A percentile compares a stretch with the other conserved stretches of the same genome.
phyloP scores from a whole-genome alignment of 1,140 invertebrate genomes.

The Panagrolaimus sp. region DNA sequence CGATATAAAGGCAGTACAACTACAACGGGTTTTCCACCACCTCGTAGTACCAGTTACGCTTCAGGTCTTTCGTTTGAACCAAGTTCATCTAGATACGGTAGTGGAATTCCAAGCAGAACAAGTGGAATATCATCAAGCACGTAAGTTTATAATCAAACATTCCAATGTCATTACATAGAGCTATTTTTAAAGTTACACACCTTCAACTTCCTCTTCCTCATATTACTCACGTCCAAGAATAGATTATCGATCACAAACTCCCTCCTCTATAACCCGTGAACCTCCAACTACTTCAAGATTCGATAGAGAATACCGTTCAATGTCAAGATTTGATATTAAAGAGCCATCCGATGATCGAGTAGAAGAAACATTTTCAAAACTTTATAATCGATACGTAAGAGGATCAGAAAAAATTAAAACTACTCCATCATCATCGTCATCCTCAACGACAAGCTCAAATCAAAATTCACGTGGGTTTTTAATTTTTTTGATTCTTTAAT shows the following conservation, averaged over 20 bases:
- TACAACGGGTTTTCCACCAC: not conserved
- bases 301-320: conserved; percentile 13
- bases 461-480: too few species aligned
- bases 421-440: not conserved
- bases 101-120: not conserved
- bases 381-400: not conserved
- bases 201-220: not conserved
- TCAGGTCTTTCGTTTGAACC: conserved; percentile 4
- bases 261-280: not conserved
- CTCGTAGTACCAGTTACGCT: not conserved
- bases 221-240: conserved; percentile 2
- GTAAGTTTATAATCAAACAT: not conserved
- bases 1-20: not conserved
- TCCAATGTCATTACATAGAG: too few species aligned
- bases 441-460: not conserved
- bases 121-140: not conserved
- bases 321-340: conserved; percentile 7
- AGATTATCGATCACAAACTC: conserved; percentile 9
- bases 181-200: not conserved
- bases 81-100: not conserved
- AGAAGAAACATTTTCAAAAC: not conserved
- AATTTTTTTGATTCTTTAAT: too few species aligned
- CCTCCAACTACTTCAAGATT: not conserved
- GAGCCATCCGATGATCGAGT: conserved; percentile 9
- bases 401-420: not conserved